A percentile compares a stretch with the other conserved stretches of the same genome.
Conservation (phyloP, 2,113 vertebrate genomes). For the Platysteira castanea region DNA sequence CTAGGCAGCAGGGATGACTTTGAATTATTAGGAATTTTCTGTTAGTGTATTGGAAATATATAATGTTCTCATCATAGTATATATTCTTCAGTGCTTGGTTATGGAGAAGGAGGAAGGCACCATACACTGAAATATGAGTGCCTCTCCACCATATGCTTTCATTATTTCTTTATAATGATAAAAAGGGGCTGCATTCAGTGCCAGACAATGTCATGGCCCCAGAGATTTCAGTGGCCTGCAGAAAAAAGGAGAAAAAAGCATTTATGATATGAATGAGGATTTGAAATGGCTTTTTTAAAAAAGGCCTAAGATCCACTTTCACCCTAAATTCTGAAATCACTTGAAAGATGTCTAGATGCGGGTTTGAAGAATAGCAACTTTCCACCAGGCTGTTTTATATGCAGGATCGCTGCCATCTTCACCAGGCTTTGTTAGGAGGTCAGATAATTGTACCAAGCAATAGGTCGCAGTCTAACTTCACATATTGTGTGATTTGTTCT, state of each 20-base stretch:
- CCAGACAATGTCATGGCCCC: conserved; percentile 63
- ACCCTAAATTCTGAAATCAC: conserved; percentile 44
- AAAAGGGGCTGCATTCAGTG: conserved; percentile 66
- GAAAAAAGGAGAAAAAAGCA: conserved; percentile 31
- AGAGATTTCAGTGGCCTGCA: conserved; percentile 35
- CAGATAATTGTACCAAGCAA: conserved; percentile 14
- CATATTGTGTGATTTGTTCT: conserved; percentile 32
- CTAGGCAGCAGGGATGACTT: conserved; percentile 17
- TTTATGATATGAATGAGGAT: conserved; percentile 47
- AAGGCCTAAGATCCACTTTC: conserved; percentile 51
- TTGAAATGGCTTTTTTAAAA: conserved; percentile 53
- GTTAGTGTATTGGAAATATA: conserved; percentile 38
- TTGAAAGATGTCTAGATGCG: conserved; percentile 45
- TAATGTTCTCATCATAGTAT: conserved; percentile 26
- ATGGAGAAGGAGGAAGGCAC: conserved; percentile 38
- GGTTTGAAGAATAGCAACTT: conserved; percentile 52
- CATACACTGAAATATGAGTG: conserved; percentile 43
- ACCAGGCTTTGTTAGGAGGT: conserved; percentile 45
- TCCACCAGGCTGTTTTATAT: conserved; percentile 12
- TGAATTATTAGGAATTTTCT: conserved; percentile 41
- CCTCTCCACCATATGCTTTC: conserved; percentile 62
- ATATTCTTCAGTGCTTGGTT: conserved; percentile 23
- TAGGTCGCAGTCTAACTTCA: not conserved
- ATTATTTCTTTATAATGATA: conserved; percentile 70
- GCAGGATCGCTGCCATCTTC: conserved; percentile 11